Evolutionary conservation across 2,113 vertebrate species (phyloP), one percentile per base, ranked within the genome.

Genomic region (Hystrix brachyura): DNA sequence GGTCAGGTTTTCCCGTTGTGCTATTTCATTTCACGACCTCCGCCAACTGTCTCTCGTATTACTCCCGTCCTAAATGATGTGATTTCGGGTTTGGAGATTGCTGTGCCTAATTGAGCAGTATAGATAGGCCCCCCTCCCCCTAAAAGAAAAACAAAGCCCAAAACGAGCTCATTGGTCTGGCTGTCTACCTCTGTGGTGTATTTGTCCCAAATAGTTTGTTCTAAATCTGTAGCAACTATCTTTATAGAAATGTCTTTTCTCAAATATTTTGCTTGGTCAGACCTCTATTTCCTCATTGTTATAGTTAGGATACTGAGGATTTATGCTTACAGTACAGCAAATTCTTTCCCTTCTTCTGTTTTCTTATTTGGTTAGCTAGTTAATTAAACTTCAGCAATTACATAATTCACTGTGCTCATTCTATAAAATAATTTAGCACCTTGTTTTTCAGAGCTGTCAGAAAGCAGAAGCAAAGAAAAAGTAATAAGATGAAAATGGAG

Each of bases 391-490:
- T 94, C 97, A 96, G 13, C 21, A 97, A 98, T 65, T 97, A 95
- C 91, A 96, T n/a, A 78, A 96, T 98, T 98, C 95, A 94, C 94
- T 97, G 64, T 98, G 95, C 96, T 92, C 80, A 95, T 25, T 97
- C 92, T 88, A 27, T 60, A 71, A 94, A 87, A 1, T 95, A 74
- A 98, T 97, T 97, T 95, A 94, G 71, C 84, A 89, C 94, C 93
- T 97, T 98, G 69, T 94, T 98, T 98, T 98, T 89, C 98, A 99
- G 98, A 94, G 69, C 92, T 94, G 97, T 94, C 84, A 97, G 94
- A 97, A 99, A 98, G 93, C 96, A 96, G 95, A 97, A 92, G 93
- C 97, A 92, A 88, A 98, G 98, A 59, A 98, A 92, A 94, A 95
- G 15, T 3, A 98, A 69, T 92, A 98, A 94, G 94, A 48, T 96